These are phyloP conservation scores for Apodemus sylvaticus DNA, from an alignment of 2,113 vertebrate genomes.

Conservation along the genomic window DNA sequence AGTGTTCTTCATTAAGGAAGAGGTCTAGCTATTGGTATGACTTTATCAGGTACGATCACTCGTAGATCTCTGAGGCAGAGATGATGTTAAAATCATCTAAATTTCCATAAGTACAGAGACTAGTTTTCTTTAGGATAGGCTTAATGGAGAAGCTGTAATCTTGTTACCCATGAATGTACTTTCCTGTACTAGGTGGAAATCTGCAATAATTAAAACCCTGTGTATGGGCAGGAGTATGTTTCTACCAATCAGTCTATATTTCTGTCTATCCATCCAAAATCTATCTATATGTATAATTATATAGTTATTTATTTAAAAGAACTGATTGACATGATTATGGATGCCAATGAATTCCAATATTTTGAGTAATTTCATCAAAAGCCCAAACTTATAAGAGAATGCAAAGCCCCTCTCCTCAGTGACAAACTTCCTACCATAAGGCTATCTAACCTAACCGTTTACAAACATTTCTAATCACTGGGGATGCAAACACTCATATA, in stretches of 20 bases:
- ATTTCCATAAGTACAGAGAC: not conserved
- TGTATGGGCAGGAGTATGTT: not conserved
- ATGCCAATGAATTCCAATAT: not conserved
- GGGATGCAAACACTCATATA: not conserved
- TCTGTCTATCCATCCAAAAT: not conserved
- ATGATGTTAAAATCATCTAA: not conserved
- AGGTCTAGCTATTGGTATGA: not conserved
- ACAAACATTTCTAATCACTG: no score
- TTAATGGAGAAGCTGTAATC: not conserved
- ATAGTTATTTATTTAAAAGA: not conserved
- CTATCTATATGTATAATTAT: not conserved
- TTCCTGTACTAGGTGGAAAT: not conserved
- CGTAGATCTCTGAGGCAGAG: not conserved
- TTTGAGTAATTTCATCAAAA: not conserved
- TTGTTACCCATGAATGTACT: not conserved
- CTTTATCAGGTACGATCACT: not conserved
- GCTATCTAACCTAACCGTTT: not conserved
- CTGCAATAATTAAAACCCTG: not conserved
- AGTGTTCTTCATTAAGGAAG: not conserved
- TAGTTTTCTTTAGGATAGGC: not conserved
- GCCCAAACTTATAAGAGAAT: not conserved
- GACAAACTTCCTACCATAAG: not conserved
- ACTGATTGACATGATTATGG: not conserved
- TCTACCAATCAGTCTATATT: not conserved
- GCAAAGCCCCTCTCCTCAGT: not conserved